Conservation (phyloP, 2,797 vertebrate genomes). For the Hoplostethus atlanticus region DNA sequence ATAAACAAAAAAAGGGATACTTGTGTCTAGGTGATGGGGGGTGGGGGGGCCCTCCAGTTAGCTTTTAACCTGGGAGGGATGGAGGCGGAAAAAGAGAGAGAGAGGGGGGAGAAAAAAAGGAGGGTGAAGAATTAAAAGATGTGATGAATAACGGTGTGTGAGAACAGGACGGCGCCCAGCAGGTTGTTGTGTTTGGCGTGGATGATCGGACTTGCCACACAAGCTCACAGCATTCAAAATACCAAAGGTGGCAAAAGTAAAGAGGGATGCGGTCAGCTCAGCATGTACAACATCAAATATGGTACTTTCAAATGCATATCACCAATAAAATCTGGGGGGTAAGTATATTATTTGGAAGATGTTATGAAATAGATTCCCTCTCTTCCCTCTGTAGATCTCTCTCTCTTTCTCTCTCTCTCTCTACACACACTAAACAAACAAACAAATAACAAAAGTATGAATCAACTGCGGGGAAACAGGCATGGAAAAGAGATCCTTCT, state of each 20-base stretch:
- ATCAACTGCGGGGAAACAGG: conserved; percentile 35
- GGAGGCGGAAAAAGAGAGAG: conserved; percentile 1
- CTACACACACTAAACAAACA: conserved; percentile 35
- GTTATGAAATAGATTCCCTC: conserved; percentile 11
- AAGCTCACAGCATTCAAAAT: conserved; percentile 32
- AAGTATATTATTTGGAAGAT: conserved; percentile 16
- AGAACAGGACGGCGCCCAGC: conserved; percentile 59
- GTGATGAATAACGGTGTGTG: conserved; percentile 60
- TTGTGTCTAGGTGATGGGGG: conserved; percentile 49
- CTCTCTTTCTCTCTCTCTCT: conserved; percentile 3
- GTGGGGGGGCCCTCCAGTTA: conserved; percentile 34
- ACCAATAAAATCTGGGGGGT: conserved; percentile 18
- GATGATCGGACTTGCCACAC: conserved; percentile 56
- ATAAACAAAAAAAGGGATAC: conserved; percentile 70
- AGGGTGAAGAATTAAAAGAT: conserved; percentile 60
- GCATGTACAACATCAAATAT: conserved; percentile 26
- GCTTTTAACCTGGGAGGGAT: conserved; percentile 42
- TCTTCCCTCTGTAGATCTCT: neutral
- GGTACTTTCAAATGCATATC: conserved; percentile 25
- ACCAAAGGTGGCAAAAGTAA: conserved; percentile 25
- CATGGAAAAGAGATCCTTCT: conserved; percentile 57
- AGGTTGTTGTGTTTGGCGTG: conserved; percentile 66
- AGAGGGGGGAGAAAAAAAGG: conserved; percentile 11
- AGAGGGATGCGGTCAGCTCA: conserved; percentile 3
- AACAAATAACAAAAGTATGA: conserved; percentile 27